Evolutionary conservation across 2,113 vertebrate species (phyloP).

Genomic region (Pedetes capensis): DNA sequence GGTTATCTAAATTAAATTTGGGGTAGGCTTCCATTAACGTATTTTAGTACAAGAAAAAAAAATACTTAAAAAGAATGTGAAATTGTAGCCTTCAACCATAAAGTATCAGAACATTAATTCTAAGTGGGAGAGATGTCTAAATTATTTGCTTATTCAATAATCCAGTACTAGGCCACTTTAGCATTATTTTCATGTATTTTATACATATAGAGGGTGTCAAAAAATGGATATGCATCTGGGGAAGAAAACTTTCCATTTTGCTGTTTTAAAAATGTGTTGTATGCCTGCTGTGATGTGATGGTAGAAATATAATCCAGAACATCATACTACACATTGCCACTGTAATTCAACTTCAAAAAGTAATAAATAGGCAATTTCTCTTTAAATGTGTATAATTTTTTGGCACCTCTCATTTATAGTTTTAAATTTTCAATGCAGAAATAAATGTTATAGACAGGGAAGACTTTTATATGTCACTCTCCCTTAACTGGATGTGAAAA

Average conservation of each 20-base stretch:
- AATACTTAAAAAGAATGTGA: slow-evolving; percentile 50
- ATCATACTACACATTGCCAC: too few relatives aligned
- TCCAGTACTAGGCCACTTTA: background rate
- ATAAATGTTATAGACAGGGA: background rate
- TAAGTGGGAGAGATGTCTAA: background rate
- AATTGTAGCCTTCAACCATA: background rate
- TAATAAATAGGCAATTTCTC: too few relatives aligned
- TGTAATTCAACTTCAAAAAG: too few relatives aligned
- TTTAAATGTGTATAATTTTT: too few relatives aligned
- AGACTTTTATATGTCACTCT: background rate
- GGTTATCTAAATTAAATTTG: slow-evolving; percentile 55
- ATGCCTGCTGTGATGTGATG: too few relatives aligned
- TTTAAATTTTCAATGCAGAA: background rate
- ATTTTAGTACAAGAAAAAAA: slow-evolving; percentile 38
- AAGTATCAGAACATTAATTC: slow-evolving; percentile 6
- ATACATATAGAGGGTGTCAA: too few relatives aligned
- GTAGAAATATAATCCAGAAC: too few relatives aligned
- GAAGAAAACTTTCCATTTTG: too few relatives aligned
- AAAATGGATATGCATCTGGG: too few relatives aligned
- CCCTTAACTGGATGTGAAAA: background rate
- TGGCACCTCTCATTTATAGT: too few relatives aligned
- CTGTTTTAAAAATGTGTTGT: too few relatives aligned
- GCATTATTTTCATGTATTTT: background rate
- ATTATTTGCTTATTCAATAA: slow-evolving; percentile 29
- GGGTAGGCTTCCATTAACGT: background rate